Conservation (phyloP, 2,113 vertebrate genomes). For the Coturnix japonica region DNA sequence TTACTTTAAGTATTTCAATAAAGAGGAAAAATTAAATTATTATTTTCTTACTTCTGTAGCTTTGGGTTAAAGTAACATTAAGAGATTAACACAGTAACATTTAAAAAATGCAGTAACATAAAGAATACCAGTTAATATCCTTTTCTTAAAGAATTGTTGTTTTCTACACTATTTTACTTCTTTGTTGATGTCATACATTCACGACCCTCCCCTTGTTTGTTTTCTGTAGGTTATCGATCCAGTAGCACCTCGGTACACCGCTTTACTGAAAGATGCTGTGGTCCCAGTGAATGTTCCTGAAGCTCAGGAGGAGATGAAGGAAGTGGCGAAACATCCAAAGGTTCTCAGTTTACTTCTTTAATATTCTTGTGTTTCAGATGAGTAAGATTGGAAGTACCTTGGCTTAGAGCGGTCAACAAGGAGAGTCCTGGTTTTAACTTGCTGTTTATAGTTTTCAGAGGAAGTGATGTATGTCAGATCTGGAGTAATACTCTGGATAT, state of each 20-base stretch:
- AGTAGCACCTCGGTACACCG: slow-evolving; percentile 90
- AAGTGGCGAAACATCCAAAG: slow-evolving; percentile 97
- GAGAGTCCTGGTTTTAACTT: background rate
- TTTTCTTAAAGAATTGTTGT: background rate
- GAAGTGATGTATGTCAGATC: background rate
- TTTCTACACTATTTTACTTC: background rate
- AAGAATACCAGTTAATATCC: slow-evolving; percentile 77
- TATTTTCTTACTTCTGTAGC: background rate
- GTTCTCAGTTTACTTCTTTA: slow-evolving; percentile 69
- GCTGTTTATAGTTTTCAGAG: background rate
- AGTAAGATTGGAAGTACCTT: background rate
- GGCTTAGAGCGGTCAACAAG: background rate
- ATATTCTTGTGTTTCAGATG: background rate
- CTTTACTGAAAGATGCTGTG: slow-evolving; percentile 87
- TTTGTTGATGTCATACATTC: background rate
- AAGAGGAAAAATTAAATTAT: background rate
- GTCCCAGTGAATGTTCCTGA: slow-evolving; percentile 87
- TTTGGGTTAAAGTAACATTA: background rate
- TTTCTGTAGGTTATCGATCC: slow-evolving; percentile 93
- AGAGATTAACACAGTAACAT: background rate
- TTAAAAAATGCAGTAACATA: slow-evolving; percentile 78
- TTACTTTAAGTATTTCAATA: background rate
- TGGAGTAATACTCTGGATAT: background rate
- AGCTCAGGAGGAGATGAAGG: slow-evolving; percentile 89
- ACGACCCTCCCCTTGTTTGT: slow-evolving; percentile 23